Evolutionary conservation across 1,140 invertebrate genomes (phyloP), one percentile per base, ranked within the genome.

Genomic region (Pseudomyrmex gracilis): DNA sequence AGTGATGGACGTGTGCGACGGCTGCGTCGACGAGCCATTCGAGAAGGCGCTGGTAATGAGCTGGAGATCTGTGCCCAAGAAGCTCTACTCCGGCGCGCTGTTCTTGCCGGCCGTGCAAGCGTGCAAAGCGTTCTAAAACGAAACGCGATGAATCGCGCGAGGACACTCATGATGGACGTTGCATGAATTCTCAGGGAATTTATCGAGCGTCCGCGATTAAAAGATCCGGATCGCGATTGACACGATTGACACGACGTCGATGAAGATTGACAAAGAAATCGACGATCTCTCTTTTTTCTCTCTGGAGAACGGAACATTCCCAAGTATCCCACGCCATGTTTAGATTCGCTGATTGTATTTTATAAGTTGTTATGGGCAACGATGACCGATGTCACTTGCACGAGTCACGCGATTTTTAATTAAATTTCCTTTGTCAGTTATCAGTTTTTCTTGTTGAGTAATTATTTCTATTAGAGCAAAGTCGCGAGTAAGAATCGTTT

Each of bases 1-100:
- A 1, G 96, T 97, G 1, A 97, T 97, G 96, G 95, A 96, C 85
- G 93, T 97, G 1, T 98, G 97, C 91, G 96, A 96, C 58, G 96
- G 96, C 2, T 97, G 97, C 84, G 93, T 95, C 12, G 90, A 94
- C 0, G 97, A 98, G 88, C 97, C 97, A 0, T 98, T 97, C 93
- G 96, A 95, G 45, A 97, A 97, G 85, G 97, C 96, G 0, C 93
- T 97, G 1, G 94, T 97, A 2, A 95, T 98, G 17, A 96, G 95
- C 3, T 98, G 97, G 97, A 95, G 97, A 90, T 94, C 94, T 22
- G 96, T 96, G 0, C 95, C 96, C 0, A 97, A 97, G 90, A 97
- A 97, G 91, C 94, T 97, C 9, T 97, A 95, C 91, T 97, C 95
- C 77, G 97, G 96, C 49, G 97, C 95, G 5, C 94, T 96, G n/a